Evolutionary conservation across 1,140 invertebrate genomes (phyloP).

Genomic region (Heliothis virescens): DNA sequence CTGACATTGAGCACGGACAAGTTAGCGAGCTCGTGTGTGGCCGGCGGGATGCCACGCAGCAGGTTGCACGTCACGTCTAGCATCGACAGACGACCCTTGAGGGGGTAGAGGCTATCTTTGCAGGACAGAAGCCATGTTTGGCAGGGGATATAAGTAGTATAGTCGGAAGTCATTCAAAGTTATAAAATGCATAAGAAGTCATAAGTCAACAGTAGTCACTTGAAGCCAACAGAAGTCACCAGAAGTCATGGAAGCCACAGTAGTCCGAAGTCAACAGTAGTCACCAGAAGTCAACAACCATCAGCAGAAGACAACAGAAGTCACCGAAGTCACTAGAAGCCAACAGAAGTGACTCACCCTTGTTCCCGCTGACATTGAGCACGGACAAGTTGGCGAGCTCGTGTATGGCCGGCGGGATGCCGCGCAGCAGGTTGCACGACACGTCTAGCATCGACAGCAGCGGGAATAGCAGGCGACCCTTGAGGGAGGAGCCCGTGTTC

Average conservation of each 20-base stretch:
- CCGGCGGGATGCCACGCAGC: slow-evolving; percentile 91
- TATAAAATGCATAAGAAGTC: too few species aligned
- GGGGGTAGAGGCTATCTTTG: too few species aligned
- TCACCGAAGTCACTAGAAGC: not conserved
- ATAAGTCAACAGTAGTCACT: too few species aligned
- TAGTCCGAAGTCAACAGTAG: not conserved
- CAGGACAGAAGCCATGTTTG: too few species aligned
- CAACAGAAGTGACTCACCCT: slow-evolving; percentile 81
- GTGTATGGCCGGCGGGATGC: slow-evolving; percentile 94
- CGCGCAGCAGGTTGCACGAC: slow-evolving; percentile 89
- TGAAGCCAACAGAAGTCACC: not conserved
- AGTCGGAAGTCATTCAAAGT: too few species aligned
- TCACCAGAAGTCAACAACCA: not conserved
- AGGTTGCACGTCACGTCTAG: slow-evolving; percentile 94
- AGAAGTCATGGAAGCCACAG: not conserved
- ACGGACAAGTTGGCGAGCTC: slow-evolving; percentile 96
- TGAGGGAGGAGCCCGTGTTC: slow-evolving; percentile 83
- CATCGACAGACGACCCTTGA: too few species aligned
- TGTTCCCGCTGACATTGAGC: slow-evolving; percentile 97
- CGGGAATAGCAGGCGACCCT: slow-evolving; percentile 87
- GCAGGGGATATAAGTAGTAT: too few species aligned
- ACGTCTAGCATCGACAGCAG: too few species aligned
- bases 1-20: slow-evolving; percentile 98
- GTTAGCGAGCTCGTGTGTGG: slow-evolving; percentile 94
- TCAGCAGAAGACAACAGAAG: too few species aligned